Percentiles rank a stretch among this genome's conserved stretches.
phyloP scores from a whole-genome alignment of 2,113 vertebrate species.

The Tragulus kanchil region DNA sequence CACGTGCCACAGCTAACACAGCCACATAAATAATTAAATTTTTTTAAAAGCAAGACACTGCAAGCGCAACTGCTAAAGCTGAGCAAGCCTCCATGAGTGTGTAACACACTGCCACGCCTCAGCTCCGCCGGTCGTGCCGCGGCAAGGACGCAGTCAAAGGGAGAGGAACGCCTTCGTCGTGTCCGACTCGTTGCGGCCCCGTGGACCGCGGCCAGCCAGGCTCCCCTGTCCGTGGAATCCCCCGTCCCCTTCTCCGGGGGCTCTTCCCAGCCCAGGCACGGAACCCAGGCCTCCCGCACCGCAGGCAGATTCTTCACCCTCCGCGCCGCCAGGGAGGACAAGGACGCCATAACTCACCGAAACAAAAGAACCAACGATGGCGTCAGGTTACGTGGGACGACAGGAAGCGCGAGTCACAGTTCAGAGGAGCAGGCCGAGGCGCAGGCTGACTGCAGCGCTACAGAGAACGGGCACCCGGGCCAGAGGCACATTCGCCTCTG shows the following conservation, averaged over 20 bases:
- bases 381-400: accelerated
- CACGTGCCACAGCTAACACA: neutral
- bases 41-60: neutral
- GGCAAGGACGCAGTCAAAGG: accelerated
- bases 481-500: accelerated
- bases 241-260: too few species aligned
- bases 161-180: too few species aligned
- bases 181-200: too few species aligned
- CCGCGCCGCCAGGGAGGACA: too few species aligned
- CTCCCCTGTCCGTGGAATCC: too few species aligned
- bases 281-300: too few species aligned
- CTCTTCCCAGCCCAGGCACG: too few species aligned
- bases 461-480: accelerated
- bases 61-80: neutral
- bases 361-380: accelerated
- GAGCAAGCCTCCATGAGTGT: neutral
- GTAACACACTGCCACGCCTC: accelerated
- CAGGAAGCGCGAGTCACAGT: accelerated
- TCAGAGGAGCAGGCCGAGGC: neutral
- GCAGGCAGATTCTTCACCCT: too few species aligned
- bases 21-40: neutral
- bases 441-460: accelerated
- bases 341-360: accelerated
- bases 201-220: too few species aligned
- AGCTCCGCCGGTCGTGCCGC: accelerated